phyloP scores from a whole-genome alignment of 2,113 vertebrate genomes.

The Rissa tridactyla region DNA sequence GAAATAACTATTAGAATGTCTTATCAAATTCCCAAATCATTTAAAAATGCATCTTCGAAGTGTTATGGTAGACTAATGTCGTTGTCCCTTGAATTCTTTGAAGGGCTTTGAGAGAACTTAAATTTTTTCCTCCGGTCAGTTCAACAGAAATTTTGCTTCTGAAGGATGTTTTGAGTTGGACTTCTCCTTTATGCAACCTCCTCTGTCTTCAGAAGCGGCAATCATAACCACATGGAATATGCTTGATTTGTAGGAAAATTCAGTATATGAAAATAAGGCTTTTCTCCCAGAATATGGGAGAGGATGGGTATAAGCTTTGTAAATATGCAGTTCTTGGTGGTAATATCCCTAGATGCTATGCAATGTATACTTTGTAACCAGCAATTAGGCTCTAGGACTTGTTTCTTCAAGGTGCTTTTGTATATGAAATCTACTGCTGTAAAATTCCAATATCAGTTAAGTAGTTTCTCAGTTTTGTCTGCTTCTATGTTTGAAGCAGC shows the following conservation, averaged over 20 bases:
- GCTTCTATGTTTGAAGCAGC: neutral
- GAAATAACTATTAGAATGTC: neutral
- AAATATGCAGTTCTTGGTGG: neutral
- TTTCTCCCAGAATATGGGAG: neutral
- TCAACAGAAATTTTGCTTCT: neutral
- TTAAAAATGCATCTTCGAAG: neutral
- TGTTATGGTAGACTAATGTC: neutral
- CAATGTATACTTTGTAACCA: neutral
- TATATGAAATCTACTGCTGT: neutral
- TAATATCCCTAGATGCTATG: neutral
- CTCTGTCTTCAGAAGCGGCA: neutral
- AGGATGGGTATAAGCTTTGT: neutral
- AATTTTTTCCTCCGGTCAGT: neutral
- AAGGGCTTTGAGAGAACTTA: neutral
- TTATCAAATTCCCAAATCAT: neutral
- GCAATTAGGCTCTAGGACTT: neutral
- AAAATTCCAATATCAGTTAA: neutral
- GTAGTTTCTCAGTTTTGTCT: neutral
- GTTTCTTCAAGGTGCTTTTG: neutral
- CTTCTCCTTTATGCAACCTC: neutral
- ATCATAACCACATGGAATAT: neutral
- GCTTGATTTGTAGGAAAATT: neutral
- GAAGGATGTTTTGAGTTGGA: neutral
- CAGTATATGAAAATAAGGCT: neutral
- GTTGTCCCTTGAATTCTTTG: neutral